A percentile compares a stretch with the other conserved stretches of the same genome.
These are phyloP conservation scores for Deilephila porcellus DNA, from an alignment of 2,888 invertebrate species.

Conservation along the genomic window DNA sequence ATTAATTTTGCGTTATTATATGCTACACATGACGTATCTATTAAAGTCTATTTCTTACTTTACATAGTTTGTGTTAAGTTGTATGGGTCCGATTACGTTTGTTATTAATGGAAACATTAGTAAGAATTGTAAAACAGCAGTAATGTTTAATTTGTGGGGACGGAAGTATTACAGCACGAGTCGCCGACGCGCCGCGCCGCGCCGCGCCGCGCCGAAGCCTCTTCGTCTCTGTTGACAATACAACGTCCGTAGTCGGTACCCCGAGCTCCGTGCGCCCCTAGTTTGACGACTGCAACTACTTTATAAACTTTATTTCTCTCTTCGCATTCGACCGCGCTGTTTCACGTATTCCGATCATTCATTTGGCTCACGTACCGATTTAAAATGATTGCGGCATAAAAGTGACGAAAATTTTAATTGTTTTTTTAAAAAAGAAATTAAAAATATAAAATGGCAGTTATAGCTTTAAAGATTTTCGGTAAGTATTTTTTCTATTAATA, in stretches of 20 bases:
- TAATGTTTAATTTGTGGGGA: constrained; percentile 29
- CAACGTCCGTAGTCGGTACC: constrained; percentile 42
- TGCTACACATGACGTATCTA: too few relatives aligned
- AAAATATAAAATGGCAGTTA: constrained; percentile 66
- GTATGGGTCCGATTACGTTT: neutral
- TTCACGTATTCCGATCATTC: constrained; percentile 36
- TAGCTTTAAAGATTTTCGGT: constrained; percentile 71
- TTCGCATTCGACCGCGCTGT: constrained; percentile 47
- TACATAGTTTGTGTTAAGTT: neutral
- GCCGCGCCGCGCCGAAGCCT: constrained; percentile 39
- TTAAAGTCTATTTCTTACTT: neutral
- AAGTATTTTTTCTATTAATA: constrained; percentile 48
- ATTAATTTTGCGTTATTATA: too few relatives aligned
- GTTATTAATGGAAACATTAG: neutral
- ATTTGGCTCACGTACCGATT: constrained; percentile 29
- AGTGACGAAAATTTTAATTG: constrained; percentile 32
- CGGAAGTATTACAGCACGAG: constrained; percentile 38
- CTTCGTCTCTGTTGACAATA: constrained; percentile 51
- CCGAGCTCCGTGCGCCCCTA: constrained; percentile 36
- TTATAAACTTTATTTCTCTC: constrained; percentile 28
- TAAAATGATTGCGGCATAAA: constrained; percentile 38
- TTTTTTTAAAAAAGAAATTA: constrained; percentile 30
- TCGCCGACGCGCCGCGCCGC: constrained; percentile 7
- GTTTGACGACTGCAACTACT: constrained; percentile 36
- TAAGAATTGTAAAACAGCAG: neutral